phyloP scores from a whole-genome alignment of 2,113 vertebrate species.

The Oncorhynchus kisutch region DNA sequence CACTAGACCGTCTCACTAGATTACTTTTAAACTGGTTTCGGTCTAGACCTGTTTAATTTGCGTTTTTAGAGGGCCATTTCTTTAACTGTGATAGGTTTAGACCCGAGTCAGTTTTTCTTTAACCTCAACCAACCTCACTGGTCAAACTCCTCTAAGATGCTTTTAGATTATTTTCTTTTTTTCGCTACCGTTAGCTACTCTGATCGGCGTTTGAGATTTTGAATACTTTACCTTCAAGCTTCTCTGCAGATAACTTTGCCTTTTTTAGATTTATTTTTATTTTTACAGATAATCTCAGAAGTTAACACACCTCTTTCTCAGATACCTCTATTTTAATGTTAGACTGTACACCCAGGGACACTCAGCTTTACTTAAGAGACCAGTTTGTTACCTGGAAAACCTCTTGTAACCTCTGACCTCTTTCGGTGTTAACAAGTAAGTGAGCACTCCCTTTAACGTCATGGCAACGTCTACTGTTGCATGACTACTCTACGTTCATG shows the following conservation, averaged over 20 bases:
- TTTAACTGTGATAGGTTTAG: constrained; percentile 10
- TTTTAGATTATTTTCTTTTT: background rate
- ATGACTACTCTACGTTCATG: background rate
- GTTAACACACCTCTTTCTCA: background rate
- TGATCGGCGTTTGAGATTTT: constrained; percentile 3
- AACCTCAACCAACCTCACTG: constrained; percentile 1
- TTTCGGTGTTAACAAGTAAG: background rate
- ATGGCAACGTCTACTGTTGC: background rate
- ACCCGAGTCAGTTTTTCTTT: constrained; percentile 23
- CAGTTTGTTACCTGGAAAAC: background rate
- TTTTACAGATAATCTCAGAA: background rate
- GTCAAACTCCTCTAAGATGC: background rate
- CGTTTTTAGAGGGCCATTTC: background rate
- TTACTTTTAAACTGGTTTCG: background rate
- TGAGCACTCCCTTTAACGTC: background rate
- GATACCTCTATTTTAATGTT: constrained; percentile 3
- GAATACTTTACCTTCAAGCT: constrained; percentile 5
- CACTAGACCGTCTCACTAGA: background rate
- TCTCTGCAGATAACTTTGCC: constrained; percentile 2
- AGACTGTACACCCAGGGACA: background rate
- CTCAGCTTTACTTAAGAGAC: background rate
- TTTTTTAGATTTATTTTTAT: background rate
- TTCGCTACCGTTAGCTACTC: background rate
- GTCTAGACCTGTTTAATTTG: background rate
- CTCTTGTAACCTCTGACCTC: constrained; percentile 2